phyloP scores from a whole-genome alignment of 2,113 vertebrate species.

The Trematocara unimaculatum region DNA sequence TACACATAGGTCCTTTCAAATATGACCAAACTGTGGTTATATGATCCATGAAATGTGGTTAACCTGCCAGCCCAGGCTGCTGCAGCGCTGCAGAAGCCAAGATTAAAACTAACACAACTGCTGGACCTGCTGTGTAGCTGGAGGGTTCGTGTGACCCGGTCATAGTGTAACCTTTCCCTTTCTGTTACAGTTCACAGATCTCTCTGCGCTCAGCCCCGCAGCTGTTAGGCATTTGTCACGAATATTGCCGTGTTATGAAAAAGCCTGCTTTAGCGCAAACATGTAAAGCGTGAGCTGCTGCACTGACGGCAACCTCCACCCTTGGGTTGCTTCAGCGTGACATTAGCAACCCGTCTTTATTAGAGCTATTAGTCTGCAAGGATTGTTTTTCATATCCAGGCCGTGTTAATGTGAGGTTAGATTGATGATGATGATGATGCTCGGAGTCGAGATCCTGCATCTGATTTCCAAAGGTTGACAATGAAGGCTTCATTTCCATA shows the following conservation, averaged over 20 bases:
- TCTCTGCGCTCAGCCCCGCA: not conserved
- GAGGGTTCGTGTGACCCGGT: constrained; percentile 43
- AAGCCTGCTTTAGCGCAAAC: not conserved
- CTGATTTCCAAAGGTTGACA: constrained; percentile 49
- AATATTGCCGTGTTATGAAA: not conserved
- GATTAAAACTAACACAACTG: constrained; percentile 26
- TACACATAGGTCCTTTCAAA: not conserved
- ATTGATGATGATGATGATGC: constrained; percentile 58
- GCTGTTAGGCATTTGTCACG: constrained; percentile 41
- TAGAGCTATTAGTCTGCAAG: constrained; percentile 32
- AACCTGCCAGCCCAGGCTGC: constrained; percentile 10
- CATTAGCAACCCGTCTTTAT: constrained; percentile 48
- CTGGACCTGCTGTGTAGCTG: constrained; percentile 17
- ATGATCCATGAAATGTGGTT: constrained; percentile 51
- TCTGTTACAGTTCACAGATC: constrained; percentile 41
- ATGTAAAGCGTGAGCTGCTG: not conserved
- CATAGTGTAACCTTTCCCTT: constrained; percentile 50
- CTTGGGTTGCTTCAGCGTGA: not conserved
- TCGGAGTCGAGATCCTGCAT: constrained; percentile 27
- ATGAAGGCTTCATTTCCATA: constrained; percentile 57
- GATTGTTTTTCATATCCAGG: constrained; percentile 43
- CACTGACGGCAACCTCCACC: constrained; percentile 10
- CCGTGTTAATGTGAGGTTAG: constrained; percentile 57
- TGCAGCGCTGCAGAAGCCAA: not conserved
- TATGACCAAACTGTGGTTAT: constrained; percentile 24